phyloP scores from a whole-genome alignment of 2,113 vertebrate species.

The Platycercus adscitus region DNA sequence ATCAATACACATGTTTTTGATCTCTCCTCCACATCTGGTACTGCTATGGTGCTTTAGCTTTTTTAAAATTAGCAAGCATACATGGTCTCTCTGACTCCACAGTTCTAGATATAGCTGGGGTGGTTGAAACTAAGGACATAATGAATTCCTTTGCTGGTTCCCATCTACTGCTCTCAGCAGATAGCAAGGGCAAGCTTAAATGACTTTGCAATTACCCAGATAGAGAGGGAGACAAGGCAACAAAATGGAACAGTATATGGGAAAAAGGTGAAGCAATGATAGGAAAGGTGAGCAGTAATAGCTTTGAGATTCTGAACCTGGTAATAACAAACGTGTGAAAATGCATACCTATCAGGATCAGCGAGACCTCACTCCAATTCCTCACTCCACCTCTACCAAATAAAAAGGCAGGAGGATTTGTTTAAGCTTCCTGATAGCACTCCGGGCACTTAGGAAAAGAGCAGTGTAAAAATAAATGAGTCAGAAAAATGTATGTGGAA shows the following conservation, averaged over 20 bases:
- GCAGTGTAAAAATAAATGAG: slow-evolving; percentile 16
- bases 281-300: not conserved
- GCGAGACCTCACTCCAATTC: not conserved
- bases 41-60: not conserved
- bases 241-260: not conserved
- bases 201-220: not conserved
- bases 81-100: not conserved
- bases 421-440: not conserved
- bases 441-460: slow-evolving; percentile 1
- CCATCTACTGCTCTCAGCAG: not conserved
- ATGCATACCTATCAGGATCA: not conserved
- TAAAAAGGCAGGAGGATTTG: not conserved
- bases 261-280: not conserved
- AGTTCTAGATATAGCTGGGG: not conserved
- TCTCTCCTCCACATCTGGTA: not conserved
- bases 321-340: not conserved
- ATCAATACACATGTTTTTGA: not conserved
- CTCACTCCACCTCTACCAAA: not conserved
- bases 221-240: not conserved
- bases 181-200: not conserved
- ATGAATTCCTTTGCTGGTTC: not conserved
- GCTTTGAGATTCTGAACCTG: not conserved
- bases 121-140: not conserved
- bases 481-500: slow-evolving; percentile 27
- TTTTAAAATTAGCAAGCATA: not conserved